Evolutionary conservation across 2,113 vertebrate species (phyloP), one percentile per base, ranked within the genome.

Genomic region (Stigmatopora argus): DNA sequence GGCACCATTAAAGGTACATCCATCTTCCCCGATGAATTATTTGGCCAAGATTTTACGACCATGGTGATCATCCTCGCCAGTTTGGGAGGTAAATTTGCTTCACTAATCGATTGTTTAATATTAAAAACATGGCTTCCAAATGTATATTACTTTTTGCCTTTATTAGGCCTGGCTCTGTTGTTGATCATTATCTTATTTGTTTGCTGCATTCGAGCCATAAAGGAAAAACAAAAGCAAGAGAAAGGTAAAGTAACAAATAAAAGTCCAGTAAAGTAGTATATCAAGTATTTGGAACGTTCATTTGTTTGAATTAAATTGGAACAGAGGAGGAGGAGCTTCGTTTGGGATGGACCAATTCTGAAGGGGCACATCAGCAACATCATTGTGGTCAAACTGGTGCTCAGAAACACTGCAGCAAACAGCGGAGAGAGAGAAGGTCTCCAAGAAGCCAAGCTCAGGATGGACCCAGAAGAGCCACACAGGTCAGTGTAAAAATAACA

Each of bases 301-400:
- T 49, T 31, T 26, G 3, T n/a, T 41, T 5, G 2, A 10, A 41
- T 41, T 49, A 2, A 2, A 23, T 41, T 31, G 55, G 19, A 38
- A 56, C 77, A 88, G 86, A 86, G 0, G 84, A 80, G 35, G 68
- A 41, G 19, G 84, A 86, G 70, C 56, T 85, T 13, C 81, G 81
- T 26, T 69, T 80, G 65, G 5, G 8, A 0, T 83, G 65, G 76
- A 1, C 62, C 61, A 56, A 7, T 0, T 1, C 49, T 1, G 21
- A 73, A 4, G 56, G 61, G 0, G 70, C 66, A 1, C 66, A 64
- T 0, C 67, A 26, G 0, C 64, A 49, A 0, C 26, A 58, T 1
- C 52, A 52, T 5, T 73, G 72, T n/a, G 84, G 82, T 14, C 71
- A 83, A 62, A 82, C 83, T 0, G 81, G 81, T 1, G 81, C 83